Conservation (phyloP, 2,113 vertebrate genomes). For the Caloenas nicobarica region DNA sequence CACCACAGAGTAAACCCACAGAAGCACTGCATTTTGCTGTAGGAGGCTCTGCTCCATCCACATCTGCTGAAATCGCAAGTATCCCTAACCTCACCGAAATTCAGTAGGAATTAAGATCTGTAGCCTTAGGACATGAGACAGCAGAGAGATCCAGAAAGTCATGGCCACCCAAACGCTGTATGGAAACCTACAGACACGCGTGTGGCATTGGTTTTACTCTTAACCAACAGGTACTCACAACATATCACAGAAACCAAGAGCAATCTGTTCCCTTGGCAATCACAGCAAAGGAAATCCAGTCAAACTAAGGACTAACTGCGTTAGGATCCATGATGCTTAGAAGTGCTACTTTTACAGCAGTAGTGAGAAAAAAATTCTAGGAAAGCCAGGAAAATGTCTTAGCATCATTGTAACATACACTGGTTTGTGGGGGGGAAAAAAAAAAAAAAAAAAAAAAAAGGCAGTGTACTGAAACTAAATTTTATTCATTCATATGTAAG, state of each 20-base stretch:
- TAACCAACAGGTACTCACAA: background rate
- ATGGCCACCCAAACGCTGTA: accelerated
- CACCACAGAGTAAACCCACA: background rate
- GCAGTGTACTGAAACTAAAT: background rate
- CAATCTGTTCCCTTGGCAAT: background rate
- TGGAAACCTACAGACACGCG: background rate
- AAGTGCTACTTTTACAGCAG: background rate
- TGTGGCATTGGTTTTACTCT: background rate
- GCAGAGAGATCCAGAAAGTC: background rate
- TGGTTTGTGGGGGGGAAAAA: background rate
- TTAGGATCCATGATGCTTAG: background rate
- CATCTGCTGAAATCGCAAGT: background rate
- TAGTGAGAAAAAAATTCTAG: background rate
- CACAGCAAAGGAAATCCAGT: background rate
- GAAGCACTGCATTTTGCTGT: accelerated
- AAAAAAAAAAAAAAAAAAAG: background rate
- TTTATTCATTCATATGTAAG: background rate
- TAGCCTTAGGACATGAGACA: background rate
- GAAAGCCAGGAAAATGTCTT: background rate
- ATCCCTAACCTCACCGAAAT: accelerated
- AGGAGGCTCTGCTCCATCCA: background rate
- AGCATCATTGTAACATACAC: background rate
- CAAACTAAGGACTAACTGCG: background rate
- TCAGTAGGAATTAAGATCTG: background rate
- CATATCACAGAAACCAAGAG: background rate